A percentile compares a stretch with the other conserved stretches of the same genome.
These are phyloP conservation scores for Archivesica marissinica DNA, from an alignment of 1,140 invertebrate species.

Conservation along the genomic window DNA sequence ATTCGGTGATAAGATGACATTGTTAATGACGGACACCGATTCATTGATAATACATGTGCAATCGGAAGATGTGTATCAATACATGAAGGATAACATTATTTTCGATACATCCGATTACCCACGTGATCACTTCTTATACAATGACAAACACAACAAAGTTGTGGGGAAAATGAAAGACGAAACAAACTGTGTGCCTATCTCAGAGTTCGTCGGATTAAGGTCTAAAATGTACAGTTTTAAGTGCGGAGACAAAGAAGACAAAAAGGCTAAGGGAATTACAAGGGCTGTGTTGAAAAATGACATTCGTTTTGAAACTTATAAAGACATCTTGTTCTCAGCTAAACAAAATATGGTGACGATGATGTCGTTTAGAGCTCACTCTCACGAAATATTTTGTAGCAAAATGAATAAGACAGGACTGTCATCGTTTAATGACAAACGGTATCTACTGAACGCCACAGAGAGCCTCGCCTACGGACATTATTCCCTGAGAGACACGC, in stretches of 20 bases:
- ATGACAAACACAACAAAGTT: constrained; percentile 83
- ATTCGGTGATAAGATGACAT: constrained; percentile 76
- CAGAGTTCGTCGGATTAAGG: not conserved
- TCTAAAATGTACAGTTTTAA: constrained; percentile 37
- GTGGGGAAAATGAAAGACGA: constrained; percentile 85
- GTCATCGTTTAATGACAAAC: constrained; percentile 26
- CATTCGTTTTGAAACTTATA: not conserved
- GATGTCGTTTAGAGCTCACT: not conserved
- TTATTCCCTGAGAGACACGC: not conserved
- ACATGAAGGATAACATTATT: constrained; percentile 69
- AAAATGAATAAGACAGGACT: constrained; percentile 41
- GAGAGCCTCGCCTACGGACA: constrained; percentile 36
- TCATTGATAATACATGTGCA: constrained; percentile 80
- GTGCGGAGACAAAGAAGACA: constrained; percentile 48
- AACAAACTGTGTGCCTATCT: constrained; percentile 69
- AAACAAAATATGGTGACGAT: not conserved
- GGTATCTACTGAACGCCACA: constrained; percentile 39
- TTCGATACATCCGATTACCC: constrained; percentile 62
- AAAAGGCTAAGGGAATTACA: constrained; percentile 63
- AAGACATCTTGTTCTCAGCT: constrained; percentile 17
- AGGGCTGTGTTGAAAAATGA: not conserved
- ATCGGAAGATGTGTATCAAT: constrained; percentile 81
- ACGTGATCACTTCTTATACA: constrained; percentile 52
- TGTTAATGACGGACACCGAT: constrained; percentile 83
- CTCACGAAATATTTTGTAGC: constrained; percentile 34